Evolutionary conservation across 1,140 invertebrate genomes (phyloP).

Genomic region (Drosophila pseudoananassae): DNA sequence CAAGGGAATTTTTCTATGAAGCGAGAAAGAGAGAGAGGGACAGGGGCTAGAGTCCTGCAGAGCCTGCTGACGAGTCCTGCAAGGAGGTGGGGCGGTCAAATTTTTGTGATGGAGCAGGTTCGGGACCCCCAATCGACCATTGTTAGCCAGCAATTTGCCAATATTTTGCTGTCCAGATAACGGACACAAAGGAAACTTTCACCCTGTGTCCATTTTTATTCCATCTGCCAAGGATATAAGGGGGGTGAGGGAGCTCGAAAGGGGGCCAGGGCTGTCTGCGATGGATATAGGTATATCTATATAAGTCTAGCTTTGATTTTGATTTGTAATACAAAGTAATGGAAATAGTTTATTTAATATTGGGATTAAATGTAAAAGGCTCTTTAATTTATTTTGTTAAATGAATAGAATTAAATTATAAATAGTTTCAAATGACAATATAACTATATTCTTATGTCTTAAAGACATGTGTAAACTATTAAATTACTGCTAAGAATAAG

Average conservation of each 20-base stretch:
- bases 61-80: not conserved
- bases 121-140: conserved; percentile 9
- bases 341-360: no score
- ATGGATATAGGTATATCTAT: not conserved
- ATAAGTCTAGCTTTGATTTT: no score
- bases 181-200: conserved; percentile 27
- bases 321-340: no score
- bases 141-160: conserved; percentile 58
- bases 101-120: conserved; percentile 15
- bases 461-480: no score
- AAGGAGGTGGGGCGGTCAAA: not conserved
- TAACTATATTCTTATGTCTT: no score
- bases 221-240: not conserved
- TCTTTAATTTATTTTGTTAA: no score
- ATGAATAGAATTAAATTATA: no score
- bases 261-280: not conserved
- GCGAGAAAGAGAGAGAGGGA: not conserved
- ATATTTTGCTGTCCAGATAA: conserved; percentile 55
- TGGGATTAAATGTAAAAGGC: no score
- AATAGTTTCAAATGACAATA: no score
- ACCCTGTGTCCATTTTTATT: conserved; percentile 11
- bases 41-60: not conserved
- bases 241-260: not conserved
- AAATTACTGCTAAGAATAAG: no score
- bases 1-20: conserved; percentile 32